phyloP scores from a whole-genome alignment of 1,140 invertebrate species.

The Ceratina australensis region DNA sequence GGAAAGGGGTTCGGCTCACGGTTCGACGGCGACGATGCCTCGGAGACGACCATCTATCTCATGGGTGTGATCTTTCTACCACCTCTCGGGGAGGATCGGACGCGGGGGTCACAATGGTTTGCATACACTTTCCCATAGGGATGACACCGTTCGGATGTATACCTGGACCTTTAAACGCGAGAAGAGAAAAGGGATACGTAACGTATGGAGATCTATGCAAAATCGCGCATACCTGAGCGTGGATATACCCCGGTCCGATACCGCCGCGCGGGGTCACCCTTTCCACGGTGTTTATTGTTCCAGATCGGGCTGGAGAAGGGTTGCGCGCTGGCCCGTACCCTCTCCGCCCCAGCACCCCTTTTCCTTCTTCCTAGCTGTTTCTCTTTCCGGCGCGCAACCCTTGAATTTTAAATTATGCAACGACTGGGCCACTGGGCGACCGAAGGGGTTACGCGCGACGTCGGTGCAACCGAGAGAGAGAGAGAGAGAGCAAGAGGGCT shows the following conservation, averaged over 20 bases:
- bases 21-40: conserved; percentile 54
- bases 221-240: conserved; percentile 75
- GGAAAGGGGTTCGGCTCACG: conserved; percentile 56
- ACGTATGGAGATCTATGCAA: conserved; percentile 79
- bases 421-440: conserved; percentile 56
- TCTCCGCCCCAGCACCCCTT: conserved; percentile 43
- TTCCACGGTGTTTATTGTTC: conserved; percentile 71
- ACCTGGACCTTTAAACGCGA: conserved; percentile 71
- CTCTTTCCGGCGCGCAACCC: conserved; percentile 56
- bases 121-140: conserved; percentile 79
- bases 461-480: conserved; percentile 17
- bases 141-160: conserved; percentile 73
- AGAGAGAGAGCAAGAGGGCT: conserved; percentile 44
- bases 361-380: conserved; percentile 32
- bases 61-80: conserved; percentile 70
- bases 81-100: conserved; percentile 46
- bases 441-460: not conserved
- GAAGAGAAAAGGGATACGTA: conserved; percentile 64
- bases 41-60: conserved; percentile 65
- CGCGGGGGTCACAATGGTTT: conserved; percentile 78
- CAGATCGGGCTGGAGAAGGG: conserved; percentile 67
- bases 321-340: conserved; percentile 54
- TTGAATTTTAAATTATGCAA: conserved; percentile 76
- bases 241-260: conserved; percentile 65
- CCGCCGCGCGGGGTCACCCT: conserved; percentile 58